Conservation (phyloP, 2,888 invertebrate genomes). For the Serripes groenlandicus region DNA sequence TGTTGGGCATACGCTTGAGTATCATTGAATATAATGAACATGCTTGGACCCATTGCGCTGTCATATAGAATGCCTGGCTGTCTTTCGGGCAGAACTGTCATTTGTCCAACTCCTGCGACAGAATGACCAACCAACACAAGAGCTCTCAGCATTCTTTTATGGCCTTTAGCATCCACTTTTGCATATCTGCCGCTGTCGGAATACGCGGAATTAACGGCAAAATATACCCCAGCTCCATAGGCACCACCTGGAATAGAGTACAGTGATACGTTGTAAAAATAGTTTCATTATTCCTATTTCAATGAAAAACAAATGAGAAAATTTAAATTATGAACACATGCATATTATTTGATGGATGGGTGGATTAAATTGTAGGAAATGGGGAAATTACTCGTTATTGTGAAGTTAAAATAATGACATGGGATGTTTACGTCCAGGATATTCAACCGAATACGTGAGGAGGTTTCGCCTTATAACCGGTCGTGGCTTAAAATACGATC, state of each 20-base stretch:
- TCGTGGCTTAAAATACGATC: no score
- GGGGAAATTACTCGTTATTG: no score
- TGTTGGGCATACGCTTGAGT: neutral
- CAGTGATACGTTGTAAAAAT: no score
- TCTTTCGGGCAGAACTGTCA: neutral
- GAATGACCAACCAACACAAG: neutral
- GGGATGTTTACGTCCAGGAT: no score
- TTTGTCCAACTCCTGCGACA: neutral
- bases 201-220: neutral
- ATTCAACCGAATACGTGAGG: no score
- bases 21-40: slow-evolving; percentile 1
- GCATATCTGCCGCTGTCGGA: slow-evolving; percentile 3
- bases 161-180: neutral
- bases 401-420: no score
- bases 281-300: no score
- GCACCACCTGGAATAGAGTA: neutral
- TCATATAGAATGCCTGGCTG: neutral
- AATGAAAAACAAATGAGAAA: no score
- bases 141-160: neutral
- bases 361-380: no score
- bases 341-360: no score
- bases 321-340: no score
- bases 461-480: no score
- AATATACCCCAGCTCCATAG: neutral
- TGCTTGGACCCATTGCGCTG: neutral